Percentiles rank a stretch among this genome's conserved stretches.
phyloP scores from a whole-genome alignment of 1,140 invertebrate species.

The Hycleus cichorii region DNA sequence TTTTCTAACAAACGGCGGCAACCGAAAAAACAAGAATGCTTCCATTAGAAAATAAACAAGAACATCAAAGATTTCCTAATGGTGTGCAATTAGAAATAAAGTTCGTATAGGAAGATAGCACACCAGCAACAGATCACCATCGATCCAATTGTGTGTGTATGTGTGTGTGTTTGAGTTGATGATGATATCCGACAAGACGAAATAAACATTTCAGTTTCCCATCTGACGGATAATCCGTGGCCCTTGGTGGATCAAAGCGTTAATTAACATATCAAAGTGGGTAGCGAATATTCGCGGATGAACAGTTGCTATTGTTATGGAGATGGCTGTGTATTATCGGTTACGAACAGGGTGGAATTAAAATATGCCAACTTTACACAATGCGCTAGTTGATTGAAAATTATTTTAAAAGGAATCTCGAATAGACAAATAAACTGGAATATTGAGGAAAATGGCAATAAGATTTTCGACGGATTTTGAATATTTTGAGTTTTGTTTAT shows the following conservation, averaged over 20 bases:
- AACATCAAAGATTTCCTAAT: background rate
- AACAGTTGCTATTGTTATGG: slow-evolving; percentile 20
- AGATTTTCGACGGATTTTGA: too few relatives aligned
- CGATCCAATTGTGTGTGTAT: too few relatives aligned
- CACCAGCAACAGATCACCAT: background rate
- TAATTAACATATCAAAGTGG: slow-evolving; percentile 23
- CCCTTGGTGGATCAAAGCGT: slow-evolving; percentile 16
- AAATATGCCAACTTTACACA: too few relatives aligned
- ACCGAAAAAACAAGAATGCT: background rate
- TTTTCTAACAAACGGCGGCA: background rate
- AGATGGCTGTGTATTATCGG: slow-evolving; percentile 19
- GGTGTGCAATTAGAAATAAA: background rate
- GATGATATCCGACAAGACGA: background rate
- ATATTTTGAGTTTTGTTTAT: background rate
- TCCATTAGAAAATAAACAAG: slow-evolving; percentile 1
- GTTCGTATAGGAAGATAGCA: background rate
- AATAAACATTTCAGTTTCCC: slow-evolving; percentile 3
- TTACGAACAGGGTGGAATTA: background rate
- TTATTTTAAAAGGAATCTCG: too few relatives aligned
- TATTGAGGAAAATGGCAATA: too few relatives aligned
- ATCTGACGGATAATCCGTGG: slow-evolving; percentile 5
- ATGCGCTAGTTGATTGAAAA: too few relatives aligned
- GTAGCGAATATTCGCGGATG: slow-evolving; percentile 14
- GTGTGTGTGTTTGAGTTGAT: too few relatives aligned
- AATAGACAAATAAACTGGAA: too few relatives aligned